Percentiles rank a stretch among this genome's conserved stretches.
Evolutionary conservation across 2,113 vertebrate genomes (phyloP).

Genomic region (Bubo scandiacus): DNA sequence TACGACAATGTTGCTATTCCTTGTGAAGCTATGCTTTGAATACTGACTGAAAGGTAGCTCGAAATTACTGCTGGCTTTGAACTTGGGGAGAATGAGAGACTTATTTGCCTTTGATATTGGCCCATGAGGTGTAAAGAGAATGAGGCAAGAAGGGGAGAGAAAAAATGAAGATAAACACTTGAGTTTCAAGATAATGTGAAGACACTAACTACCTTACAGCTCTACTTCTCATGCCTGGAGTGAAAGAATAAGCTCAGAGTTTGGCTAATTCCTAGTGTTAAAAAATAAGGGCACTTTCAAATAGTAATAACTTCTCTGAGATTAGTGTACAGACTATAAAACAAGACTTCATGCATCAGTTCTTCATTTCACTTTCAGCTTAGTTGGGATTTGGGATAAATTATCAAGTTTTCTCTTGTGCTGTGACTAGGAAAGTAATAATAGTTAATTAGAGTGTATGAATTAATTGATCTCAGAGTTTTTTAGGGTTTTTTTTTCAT

Average conservation of each 20-base stretch:
- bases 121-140: background rate
- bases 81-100: background rate
- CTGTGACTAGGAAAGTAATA: background rate
- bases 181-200: background rate
- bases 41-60: background rate
- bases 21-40: background rate
- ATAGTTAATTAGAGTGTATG: background rate
- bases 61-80: background rate
- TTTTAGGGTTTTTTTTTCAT: background rate
- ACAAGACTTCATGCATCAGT: background rate
- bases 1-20: rapidly evolving
- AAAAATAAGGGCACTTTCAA: background rate
- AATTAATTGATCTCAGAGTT: background rate
- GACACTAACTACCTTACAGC: background rate
- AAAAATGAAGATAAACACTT: background rate
- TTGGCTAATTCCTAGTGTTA: background rate
- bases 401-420: background rate
- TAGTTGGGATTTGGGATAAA: background rate
- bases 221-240: background rate
- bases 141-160: background rate
- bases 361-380: background rate
- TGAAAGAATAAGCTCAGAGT: background rate
- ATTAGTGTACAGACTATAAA: background rate
- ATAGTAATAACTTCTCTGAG: background rate
- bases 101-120: background rate